Percentiles rank a stretch among this genome's conserved stretches.
Conservation (phyloP, 2,888 invertebrate species). For the Xanthorhoe designata region DNA sequence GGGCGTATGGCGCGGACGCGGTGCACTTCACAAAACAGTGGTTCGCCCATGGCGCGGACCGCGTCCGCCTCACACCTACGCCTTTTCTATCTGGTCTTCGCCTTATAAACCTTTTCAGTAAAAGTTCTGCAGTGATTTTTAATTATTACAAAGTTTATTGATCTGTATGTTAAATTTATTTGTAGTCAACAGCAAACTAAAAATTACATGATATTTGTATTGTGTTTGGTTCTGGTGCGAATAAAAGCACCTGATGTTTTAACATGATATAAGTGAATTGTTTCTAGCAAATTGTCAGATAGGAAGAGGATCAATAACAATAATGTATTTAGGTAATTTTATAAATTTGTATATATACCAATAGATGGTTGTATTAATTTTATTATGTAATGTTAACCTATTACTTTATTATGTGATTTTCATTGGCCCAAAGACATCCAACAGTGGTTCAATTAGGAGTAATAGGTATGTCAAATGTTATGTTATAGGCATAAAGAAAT, state of each 20-base stretch:
- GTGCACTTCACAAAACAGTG: no score
- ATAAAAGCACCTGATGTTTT: conserved; percentile 12
- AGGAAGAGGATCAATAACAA: conserved; percentile 46
- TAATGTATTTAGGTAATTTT: conserved; percentile 63
- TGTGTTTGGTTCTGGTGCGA: conserved; percentile 5
- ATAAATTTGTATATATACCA: conserved; percentile 75
- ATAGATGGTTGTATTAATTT: conserved; percentile 41
- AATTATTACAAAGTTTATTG: not conserved
- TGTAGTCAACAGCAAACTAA: not conserved
- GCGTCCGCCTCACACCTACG: no score
- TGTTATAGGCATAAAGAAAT: not conserved
- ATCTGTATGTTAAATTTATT: not conserved
- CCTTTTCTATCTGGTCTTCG: no score
- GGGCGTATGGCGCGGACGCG: no score
- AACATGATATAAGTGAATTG: conserved; percentile 30
- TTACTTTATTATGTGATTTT: conserved; percentile 48
- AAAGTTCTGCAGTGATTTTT: not conserved
- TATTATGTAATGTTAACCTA: conserved; percentile 47
- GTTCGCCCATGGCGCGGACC: no score
- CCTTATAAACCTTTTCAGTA: not conserved
- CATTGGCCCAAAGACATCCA: conserved; percentile 43
- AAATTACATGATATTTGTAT: not conserved
- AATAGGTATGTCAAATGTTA: not conserved
- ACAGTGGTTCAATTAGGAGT: conserved; percentile 24
- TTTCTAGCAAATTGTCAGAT: conserved; percentile 35